Conservation (phyloP, 2,797 vertebrate species). For the Phataginus tetradactyla region DNA sequence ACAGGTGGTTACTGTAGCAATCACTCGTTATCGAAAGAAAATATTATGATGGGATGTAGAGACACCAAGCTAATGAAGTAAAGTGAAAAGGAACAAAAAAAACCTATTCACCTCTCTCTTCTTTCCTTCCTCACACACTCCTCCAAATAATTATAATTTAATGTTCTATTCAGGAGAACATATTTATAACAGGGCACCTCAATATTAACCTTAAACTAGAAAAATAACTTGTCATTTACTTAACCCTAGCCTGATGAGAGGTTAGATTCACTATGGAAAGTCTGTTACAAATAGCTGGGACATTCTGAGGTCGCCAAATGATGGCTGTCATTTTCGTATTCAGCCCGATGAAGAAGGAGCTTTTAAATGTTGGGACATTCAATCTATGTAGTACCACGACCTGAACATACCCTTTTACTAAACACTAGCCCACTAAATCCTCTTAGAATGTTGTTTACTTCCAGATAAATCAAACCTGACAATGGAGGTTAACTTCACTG, state of each 20-base stretch:
- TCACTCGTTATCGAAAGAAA: constrained; percentile 45
- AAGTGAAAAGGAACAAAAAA: constrained; percentile 46
- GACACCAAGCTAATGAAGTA: constrained; percentile 55
- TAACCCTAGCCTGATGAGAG: constrained; percentile 85
- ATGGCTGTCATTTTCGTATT: constrained; percentile 88
- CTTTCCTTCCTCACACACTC: background rate
- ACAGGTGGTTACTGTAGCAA: constrained; percentile 68
- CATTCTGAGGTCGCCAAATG: constrained; percentile 87
- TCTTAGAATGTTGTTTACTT: constrained; percentile 90
- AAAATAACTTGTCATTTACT: constrained; percentile 87
- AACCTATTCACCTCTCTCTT: constrained; percentile 1
- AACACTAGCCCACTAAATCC: constrained; percentile 88
- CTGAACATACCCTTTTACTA: constrained; percentile 88
- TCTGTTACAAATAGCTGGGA: constrained; percentile 87
- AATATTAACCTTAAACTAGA: constrained; percentile 86
- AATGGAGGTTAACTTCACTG: constrained; percentile 88
- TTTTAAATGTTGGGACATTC: constrained; percentile 89
- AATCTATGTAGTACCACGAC: constrained; percentile 86
- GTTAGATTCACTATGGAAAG: constrained; percentile 85
- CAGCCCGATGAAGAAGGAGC: constrained; percentile 86
- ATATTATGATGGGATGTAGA: constrained; percentile 60
- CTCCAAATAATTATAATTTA: constrained; percentile 76
- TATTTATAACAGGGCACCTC: constrained; percentile 84
- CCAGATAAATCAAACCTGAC: constrained; percentile 89
- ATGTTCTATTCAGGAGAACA: constrained; percentile 74